These are phyloP conservation scores for Actinia equina DNA, from an alignment of 64 coral and sea anemone genomes.

Conservation along the genomic window DNA sequence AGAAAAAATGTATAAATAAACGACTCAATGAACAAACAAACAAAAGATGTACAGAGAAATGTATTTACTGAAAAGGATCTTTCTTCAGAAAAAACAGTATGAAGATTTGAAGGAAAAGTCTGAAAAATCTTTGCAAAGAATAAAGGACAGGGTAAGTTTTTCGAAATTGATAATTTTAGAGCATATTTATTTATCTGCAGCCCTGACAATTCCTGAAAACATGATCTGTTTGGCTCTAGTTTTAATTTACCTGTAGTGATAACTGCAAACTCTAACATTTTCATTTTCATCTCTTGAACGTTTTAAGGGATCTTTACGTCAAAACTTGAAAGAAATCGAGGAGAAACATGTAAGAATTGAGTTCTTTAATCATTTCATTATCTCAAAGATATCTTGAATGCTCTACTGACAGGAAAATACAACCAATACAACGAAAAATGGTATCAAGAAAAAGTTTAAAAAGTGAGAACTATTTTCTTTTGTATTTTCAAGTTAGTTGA, in stretches of 20 bases:
- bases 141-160: constrained; percentile 1
- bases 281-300: neutral
- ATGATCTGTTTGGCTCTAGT: too few relatives aligned
- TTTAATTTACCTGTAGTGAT: too few relatives aligned
- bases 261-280: neutral
- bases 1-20: neutral
- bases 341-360: constrained; percentile 3
- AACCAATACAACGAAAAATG: too few relatives aligned
- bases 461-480: too few relatives aligned
- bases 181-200: too few relatives aligned
- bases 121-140: constrained; percentile 4
- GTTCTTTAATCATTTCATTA: neutral
- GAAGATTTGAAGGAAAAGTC: constrained; percentile 40
- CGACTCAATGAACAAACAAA: too few relatives aligned
- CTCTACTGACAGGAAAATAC: too few relatives aligned
- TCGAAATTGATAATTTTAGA: neutral
- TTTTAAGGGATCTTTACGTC: neutral
- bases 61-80: neutral
- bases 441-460: too few relatives aligned
- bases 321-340: constrained; percentile 8
- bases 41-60: too few relatives aligned
- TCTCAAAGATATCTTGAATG: neutral
- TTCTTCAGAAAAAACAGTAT: constrained; percentile 37
- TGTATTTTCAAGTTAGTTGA: too few relatives aligned
- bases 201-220: neutral